These are phyloP conservation scores for Metalampra italica DNA, from an alignment of 2,888 invertebrate species.

Conservation along the genomic window DNA sequence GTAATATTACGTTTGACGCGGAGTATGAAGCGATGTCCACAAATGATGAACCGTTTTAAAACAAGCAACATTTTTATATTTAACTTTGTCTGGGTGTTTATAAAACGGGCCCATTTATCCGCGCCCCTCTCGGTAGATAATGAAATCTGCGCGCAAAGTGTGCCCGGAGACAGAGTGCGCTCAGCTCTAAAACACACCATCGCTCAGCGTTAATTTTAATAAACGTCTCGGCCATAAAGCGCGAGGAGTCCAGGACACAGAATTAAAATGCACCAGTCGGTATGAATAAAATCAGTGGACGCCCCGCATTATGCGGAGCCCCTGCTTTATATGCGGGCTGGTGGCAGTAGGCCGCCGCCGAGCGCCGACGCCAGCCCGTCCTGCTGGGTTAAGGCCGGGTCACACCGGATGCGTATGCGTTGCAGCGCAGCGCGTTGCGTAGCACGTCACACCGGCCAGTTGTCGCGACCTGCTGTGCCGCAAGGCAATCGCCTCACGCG, in stretches of 20 bases:
- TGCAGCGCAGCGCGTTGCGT: no score
- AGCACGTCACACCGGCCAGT: no score
- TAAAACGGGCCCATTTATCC: not conserved
- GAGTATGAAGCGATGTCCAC: no score
- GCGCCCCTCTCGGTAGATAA: not conserved
- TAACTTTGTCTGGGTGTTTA: not conserved
- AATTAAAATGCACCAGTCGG: conserved; percentile 23
- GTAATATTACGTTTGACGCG: no score
- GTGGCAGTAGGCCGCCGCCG: no score
- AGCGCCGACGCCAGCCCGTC: no score
- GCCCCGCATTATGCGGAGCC: conserved; percentile 18
- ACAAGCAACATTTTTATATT: no score
- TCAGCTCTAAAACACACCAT: not conserved
- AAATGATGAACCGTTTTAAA: no score
- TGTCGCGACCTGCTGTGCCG: no score
- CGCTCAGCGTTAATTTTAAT: conserved; percentile 17
- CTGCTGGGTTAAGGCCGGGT: no score
- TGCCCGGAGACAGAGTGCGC: not conserved
- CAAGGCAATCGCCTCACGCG: no score
- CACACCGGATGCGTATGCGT: no score
- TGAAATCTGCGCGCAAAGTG: not conserved
- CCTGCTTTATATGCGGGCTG: conserved; percentile 28
- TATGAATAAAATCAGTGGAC: conserved; percentile 27
- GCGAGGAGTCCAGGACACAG: conserved; percentile 8
- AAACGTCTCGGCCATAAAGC: conserved; percentile 2